Percentiles rank a stretch among this genome's conserved stretches.
Evolutionary conservation across 2,113 vertebrate genomes (phyloP).

Genomic region (Spheniscus mendiculus): DNA sequence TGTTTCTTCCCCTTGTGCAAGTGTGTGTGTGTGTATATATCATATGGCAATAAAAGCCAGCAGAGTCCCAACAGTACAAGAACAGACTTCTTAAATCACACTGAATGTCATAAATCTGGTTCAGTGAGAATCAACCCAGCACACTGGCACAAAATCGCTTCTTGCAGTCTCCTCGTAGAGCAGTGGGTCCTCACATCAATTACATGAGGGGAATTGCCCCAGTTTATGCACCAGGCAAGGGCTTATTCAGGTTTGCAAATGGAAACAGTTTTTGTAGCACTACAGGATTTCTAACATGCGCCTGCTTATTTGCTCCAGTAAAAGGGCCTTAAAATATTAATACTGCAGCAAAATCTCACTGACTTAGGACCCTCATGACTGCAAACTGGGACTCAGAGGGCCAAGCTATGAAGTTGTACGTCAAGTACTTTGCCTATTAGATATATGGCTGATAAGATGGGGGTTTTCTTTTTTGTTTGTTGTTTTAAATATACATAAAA

Average conservation of each 20-base stretch:
- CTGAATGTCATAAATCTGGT: neutral
- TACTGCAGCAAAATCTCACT: neutral
- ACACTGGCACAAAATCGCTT: neutral
- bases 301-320: neutral
- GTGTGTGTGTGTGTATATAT: fast-evolving
- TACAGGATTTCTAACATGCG: fast-evolving
- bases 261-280: neutral
- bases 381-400: neutral
- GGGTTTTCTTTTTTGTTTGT: neutral
- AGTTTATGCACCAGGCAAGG: neutral
- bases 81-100: neutral
- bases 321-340: neutral
- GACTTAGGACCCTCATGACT: neutral
- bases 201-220: neutral
- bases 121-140: neutral
- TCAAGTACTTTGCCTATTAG: neutral
- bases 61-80: neutral
- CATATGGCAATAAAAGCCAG: neutral
- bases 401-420: neutral
- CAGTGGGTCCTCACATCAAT: neutral
- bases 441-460: neutral
- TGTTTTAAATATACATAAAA: neutral
- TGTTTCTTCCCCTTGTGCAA: neutral
- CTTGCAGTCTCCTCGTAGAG: neutral
- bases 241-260: neutral